A percentile compares a stretch with the other conserved stretches of the same genome.
These are phyloP conservation scores for Aquatica leii DNA, from an alignment of 2,888 invertebrate genomes.

Conservation along the genomic window DNA sequence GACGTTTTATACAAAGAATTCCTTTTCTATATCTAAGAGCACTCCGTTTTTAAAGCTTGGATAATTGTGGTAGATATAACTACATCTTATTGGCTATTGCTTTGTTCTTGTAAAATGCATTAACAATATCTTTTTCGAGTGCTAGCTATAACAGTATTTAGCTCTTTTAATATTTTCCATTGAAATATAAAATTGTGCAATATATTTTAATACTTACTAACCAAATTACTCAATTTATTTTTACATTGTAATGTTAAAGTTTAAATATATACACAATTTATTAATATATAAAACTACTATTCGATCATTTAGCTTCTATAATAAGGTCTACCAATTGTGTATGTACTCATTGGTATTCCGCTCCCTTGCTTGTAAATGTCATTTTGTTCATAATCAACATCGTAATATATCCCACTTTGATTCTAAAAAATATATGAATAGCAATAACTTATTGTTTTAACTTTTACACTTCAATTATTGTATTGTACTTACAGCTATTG, in stretches of 20 bases:
- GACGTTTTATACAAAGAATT: constrained; percentile 2
- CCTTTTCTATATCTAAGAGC: constrained; percentile 4
- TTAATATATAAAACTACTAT: constrained; percentile 14
- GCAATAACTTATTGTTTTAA: not conserved
- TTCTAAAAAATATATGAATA: constrained; percentile 67
- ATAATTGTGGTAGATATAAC: constrained; percentile 1
- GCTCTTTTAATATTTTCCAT: not conserved
- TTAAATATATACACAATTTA: constrained; percentile 17
- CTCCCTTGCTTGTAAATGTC: constrained; percentile 65
- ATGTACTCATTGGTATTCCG: constrained; percentile 83
- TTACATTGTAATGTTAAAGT: not conserved
- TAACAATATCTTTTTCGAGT: not conserved
- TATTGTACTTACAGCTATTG: constrained; percentile 65
- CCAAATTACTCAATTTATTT: constrained; percentile 2
- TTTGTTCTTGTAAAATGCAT: constrained; percentile 9
- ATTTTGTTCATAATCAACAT: constrained; percentile 83
- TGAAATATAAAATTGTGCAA: not conserved
- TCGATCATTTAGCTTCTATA: constrained; percentile 62
- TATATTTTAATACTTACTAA: not conserved
- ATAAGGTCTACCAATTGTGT: constrained; percentile 78
- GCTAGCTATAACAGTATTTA: not conserved
- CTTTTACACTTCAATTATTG: too few species aligned
- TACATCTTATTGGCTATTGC: constrained; percentile 5
- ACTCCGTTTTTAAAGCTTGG: constrained; percentile 9
- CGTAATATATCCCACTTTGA: constrained; percentile 90